A percentile compares a stretch with the other conserved stretches of the same genome.
These are phyloP conservation scores for Pyrochroa serraticornis DNA, from an alignment of 2,888 invertebrate genomes.

Conservation along the genomic window DNA sequence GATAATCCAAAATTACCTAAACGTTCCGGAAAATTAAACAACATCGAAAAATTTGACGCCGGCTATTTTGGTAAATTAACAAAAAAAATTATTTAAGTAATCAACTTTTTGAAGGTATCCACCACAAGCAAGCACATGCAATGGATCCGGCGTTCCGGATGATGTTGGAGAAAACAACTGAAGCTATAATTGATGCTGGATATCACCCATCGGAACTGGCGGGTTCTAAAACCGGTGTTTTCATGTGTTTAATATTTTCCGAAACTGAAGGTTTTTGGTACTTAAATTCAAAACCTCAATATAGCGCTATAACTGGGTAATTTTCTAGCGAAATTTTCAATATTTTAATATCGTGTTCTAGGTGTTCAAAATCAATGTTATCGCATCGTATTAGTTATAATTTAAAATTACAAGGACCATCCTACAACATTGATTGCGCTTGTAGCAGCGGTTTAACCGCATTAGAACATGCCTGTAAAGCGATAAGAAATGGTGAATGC, in stretches of 20 bases:
- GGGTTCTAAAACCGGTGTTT: slow-evolving; percentile 79
- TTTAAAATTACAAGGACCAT: slow-evolving; percentile 86
- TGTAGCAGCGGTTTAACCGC: slow-evolving; percentile 91
- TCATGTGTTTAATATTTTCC: slow-evolving; percentile 77
- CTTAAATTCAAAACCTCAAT: slow-evolving; percentile 67
- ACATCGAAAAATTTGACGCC: slow-evolving; percentile 62
- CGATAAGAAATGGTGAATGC: slow-evolving; percentile 78
- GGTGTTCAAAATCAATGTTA: slow-evolving; percentile 88
- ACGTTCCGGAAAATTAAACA: slow-evolving; percentile 70
- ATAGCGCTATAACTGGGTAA: slow-evolving; percentile 63
- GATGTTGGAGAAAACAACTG: slow-evolving; percentile 65
- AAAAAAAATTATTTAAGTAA: background rate
- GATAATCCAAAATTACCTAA: slow-evolving; percentile 64
- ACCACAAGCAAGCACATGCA: slow-evolving; percentile 67
- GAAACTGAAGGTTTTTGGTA: slow-evolving; percentile 79
- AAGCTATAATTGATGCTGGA: slow-evolving; percentile 68
- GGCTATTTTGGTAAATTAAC: slow-evolving; percentile 59
- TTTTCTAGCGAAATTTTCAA: slow-evolving; percentile 28
- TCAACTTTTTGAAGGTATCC: slow-evolving; percentile 13
- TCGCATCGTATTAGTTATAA: slow-evolving; percentile 87
- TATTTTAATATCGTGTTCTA: slow-evolving; percentile 42
- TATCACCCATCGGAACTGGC: slow-evolving; percentile 72
- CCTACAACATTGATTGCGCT: slow-evolving; percentile 86
- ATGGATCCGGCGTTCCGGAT: slow-evolving; percentile 66
- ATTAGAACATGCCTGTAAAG: slow-evolving; percentile 76